Evolutionary conservation across 1,140 invertebrate genomes (phyloP), one percentile per base, ranked within the genome.

Genomic region (Danaus plexippus): DNA sequence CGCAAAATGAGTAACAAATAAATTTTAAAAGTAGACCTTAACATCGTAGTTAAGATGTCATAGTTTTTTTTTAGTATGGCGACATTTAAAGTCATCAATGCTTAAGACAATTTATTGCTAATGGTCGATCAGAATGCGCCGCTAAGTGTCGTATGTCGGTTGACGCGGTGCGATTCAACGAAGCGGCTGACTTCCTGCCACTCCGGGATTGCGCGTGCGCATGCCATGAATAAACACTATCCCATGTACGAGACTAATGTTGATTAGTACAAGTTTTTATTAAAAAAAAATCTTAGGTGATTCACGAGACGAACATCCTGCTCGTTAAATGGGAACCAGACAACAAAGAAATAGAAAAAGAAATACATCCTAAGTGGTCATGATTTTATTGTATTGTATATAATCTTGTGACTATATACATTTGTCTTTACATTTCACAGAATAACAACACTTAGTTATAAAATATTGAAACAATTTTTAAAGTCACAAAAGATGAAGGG

Each of bases 141-240:
- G 66, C 59, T 66, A 66, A 72, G 67, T 67, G 68, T 74, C 63
- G 57, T 71, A 64, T 71, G 69, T 70, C 61, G 69, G 58, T 64
- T 74, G 73, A 65, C 66, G 64, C 58, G 61, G 59, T 51, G 61
- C 63, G 68, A 75, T 84, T 84, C 80, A 74, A 47, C 71, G 78
- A 84, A 81, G 54, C 69, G 63, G 61, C 64, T 58, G 67, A 73
- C 73, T 78, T 80, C 77, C 78, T 78, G 77, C 49, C 69, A 71
- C 67, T 64, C 59, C 63, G 62, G 59, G 65, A 66, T 64, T 73
- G 72, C 65, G 69, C 61, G 51, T 51, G 48, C 50, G 49, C 54
- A 60, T 57, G 51, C 62, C 63, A 72, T 79, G 75, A 74, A 77
- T 77, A 80, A 74, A 75, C 71, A 80, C 69, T 53, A 63, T 67